Evolutionary conservation across 2,888 invertebrate genomes (phyloP).

Genomic region (Oxyteleia sp.): DNA sequence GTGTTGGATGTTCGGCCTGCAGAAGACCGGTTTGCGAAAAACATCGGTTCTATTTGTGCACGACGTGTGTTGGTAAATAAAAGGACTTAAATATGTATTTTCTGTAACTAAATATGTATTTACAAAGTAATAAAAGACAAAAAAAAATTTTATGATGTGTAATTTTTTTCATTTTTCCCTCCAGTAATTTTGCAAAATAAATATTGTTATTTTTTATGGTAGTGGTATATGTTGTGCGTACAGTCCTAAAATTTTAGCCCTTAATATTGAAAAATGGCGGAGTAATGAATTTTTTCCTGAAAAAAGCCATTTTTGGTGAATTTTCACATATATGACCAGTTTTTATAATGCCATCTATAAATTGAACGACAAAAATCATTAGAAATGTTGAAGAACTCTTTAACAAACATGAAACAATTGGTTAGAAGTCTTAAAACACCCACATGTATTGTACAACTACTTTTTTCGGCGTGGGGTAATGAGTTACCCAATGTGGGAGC

Average conservation of each 20-base stretch:
- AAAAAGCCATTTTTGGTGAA: too few species aligned
- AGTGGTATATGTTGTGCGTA: conserved; percentile 14
- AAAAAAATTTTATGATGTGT: conserved; percentile 7
- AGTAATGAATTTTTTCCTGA: too few species aligned
- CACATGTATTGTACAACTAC: too few species aligned
- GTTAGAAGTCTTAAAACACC: too few species aligned
- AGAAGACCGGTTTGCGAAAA: conserved; percentile 27
- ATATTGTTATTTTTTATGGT: conserved; percentile 18
- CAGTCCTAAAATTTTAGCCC: conserved; percentile 9
- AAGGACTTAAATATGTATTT: conserved; percentile 9
- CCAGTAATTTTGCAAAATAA: conserved; percentile 17
- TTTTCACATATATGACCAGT: too few species aligned
- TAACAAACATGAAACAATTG: too few species aligned
- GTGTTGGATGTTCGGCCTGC: conserved; percentile 37
- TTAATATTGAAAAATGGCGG: conserved; percentile 10
- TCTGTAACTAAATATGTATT: too few species aligned
- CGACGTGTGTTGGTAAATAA: conserved; percentile 26
- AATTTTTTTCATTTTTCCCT: conserved; percentile 9
- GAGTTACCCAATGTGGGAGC: too few species aligned
- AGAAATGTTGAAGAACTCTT: too few species aligned
- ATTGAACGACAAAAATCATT: too few species aligned
- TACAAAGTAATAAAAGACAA: neutral
- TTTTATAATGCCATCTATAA: too few species aligned
- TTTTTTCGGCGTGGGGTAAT: too few species aligned
- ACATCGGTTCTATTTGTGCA: conserved; percentile 31